Evolutionary conservation across 1,140 invertebrate species (phyloP).

Genomic region (Ylistrum balloti): DNA sequence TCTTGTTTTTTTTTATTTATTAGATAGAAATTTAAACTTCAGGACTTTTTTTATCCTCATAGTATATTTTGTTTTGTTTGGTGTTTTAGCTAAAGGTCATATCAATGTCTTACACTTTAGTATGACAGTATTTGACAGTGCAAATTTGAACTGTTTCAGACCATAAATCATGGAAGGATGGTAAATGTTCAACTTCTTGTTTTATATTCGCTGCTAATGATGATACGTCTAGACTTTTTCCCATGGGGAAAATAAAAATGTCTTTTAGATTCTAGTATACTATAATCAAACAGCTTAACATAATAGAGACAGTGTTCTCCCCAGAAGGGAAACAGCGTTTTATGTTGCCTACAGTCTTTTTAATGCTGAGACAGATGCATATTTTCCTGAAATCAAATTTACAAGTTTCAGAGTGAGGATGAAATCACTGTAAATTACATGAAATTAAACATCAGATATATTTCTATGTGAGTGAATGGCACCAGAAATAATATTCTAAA

Average conservation of each 20-base stretch:
- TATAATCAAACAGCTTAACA: neutral
- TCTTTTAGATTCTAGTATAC: neutral
- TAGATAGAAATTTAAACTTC: too few species aligned
- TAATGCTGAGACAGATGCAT: too few species aligned
- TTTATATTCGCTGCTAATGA: neutral
- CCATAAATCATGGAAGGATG: neutral
- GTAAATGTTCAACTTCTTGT: neutral
- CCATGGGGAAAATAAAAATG: neutral
- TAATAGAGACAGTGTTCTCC: neutral
- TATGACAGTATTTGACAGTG: neutral
- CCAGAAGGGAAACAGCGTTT: too few species aligned
- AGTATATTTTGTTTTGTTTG: too few species aligned
- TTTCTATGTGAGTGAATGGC: neutral
- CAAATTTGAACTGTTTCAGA: neutral
- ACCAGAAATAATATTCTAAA: too few species aligned
- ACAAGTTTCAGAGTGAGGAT: neutral
- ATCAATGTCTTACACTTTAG: too few species aligned
- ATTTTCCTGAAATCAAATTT: neutral
- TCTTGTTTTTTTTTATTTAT: too few species aligned
- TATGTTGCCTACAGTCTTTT: too few species aligned
- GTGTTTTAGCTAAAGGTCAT: too few species aligned
- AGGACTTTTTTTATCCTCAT: too few species aligned
- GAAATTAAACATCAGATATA: too few species aligned
- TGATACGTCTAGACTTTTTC: neutral
- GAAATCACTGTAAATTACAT: neutral